Evolutionary conservation across 2,888 invertebrate species (phyloP).

Genomic region (Phorcus lineatus): DNA sequence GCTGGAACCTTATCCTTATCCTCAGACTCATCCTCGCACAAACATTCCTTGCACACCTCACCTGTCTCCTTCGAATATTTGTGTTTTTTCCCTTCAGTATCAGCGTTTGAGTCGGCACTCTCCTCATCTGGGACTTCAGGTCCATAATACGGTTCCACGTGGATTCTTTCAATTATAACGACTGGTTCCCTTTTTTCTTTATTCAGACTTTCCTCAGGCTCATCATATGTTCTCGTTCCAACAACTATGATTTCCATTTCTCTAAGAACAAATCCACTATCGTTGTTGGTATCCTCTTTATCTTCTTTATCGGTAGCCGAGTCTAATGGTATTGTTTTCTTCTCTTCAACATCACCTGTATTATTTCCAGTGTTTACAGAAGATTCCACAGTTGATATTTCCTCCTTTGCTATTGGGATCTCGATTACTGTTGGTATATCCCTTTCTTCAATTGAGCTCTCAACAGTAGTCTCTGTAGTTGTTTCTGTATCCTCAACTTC

Average conservation of each 20-base stretch:
- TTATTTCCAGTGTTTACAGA: too few species aligned
- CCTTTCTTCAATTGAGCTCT: not conserved
- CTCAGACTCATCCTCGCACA: not conserved
- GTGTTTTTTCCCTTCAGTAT: not conserved
- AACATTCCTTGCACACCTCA: not conserved
- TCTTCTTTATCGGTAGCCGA: not conserved
- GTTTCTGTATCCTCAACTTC: not conserved
- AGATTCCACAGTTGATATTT: too few species aligned
- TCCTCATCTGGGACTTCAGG: not conserved
- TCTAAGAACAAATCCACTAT: too few species aligned
- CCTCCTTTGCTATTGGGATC: too few species aligned
- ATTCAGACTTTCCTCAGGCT: too few species aligned
- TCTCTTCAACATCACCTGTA: too few species aligned
- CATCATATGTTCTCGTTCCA: too few species aligned
- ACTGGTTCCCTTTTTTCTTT: not conserved
- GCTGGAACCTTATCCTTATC: not conserved
- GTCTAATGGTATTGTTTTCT: not conserved
- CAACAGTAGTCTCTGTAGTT: not conserved
- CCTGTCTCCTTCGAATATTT: not conserved
- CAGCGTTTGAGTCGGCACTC: not conserved
- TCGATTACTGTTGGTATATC: too few species aligned
- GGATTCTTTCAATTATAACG: not conserved
- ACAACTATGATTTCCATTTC: too few species aligned
- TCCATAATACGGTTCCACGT: not conserved
- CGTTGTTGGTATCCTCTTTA: not conserved